phyloP scores from a whole-genome alignment of 2,797 vertebrate genomes.

The Siniperca undulata region DNA sequence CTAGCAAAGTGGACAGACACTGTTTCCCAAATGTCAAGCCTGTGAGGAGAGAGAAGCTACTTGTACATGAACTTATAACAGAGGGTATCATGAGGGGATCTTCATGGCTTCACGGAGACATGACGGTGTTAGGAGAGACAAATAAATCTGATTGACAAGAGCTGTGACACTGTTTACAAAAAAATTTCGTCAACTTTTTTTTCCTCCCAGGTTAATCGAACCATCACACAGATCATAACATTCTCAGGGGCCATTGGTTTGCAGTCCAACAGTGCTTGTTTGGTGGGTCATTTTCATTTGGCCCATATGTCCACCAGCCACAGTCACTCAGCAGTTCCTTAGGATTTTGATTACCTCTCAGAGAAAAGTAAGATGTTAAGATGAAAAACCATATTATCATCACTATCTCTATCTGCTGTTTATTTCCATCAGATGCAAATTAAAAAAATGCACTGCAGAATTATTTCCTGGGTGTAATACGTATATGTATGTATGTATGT shows the following conservation, averaged over 20 bases:
- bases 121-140: slow-evolving; percentile 1
- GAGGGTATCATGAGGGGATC: slow-evolving; percentile 36
- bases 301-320: slow-evolving; percentile 90
- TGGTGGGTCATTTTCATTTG: slow-evolving; percentile 92
- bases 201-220: no score
- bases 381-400: no score
- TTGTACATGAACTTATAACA: slow-evolving; percentile 7
- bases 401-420: no score
- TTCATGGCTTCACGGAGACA: slow-evolving; percentile 21
- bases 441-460: no score
- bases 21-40: slow-evolving; percentile 1
- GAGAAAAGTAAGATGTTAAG: slow-evolving; percentile 84
- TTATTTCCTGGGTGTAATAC: no score
- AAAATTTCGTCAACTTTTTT: no score
- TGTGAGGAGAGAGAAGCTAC: slow-evolving; percentile 16
- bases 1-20: no score
- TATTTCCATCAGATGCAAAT: no score
- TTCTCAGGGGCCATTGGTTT: slow-evolving; percentile 93
- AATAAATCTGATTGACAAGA: no score
- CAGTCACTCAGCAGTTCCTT: slow-evolving; percentile 92
- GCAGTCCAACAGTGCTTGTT: slow-evolving; percentile 94
- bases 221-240: slow-evolving; percentile 86
- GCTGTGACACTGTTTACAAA: no score
- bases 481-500: no score
- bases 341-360: slow-evolving; percentile 93